Evolutionary conservation across 2,797 vertebrate genomes (phyloP).

Genomic region (Acanthopagrus latus): DNA sequence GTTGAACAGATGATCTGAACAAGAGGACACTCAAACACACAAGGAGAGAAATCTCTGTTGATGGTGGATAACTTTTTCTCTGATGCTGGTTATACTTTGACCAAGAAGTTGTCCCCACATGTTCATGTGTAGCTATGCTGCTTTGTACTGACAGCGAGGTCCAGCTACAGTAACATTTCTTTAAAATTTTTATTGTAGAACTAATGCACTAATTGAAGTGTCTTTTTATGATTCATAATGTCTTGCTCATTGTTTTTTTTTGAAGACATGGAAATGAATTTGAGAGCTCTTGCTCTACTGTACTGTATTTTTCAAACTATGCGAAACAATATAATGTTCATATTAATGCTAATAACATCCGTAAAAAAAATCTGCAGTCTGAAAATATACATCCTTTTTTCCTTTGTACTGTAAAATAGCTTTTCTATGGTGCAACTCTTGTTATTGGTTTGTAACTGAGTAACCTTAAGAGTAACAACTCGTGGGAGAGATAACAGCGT

Average conservation of each 20-base stretch:
- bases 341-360: conserved; percentile 78
- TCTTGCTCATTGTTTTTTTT: conserved; percentile 52
- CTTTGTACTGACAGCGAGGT: conserved; percentile 49
- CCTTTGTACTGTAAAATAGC: conserved; percentile 85
- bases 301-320: conserved; percentile 47
- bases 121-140: conserved; percentile 45
- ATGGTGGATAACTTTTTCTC: conserved; percentile 54
- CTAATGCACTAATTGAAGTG: conserved; percentile 49
- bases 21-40: conserved; percentile 68
- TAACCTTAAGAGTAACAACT: conserved; percentile 72
- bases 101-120: conserved; percentile 26
- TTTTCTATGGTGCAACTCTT: conserved; percentile 79
- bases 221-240: conserved; percentile 25
- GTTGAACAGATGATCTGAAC: conserved; percentile 60
- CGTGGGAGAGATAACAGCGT: conserved; percentile 60
- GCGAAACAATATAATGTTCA: conserved; percentile 78
- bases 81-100: conserved; percentile 49
- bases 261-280: conserved; percentile 53
- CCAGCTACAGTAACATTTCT: conserved; percentile 35
- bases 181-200: conserved; percentile 30
- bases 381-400: conserved; percentile 88
- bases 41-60: conserved; percentile 63
- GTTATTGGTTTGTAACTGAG: conserved; percentile 76
- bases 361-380: conserved; percentile 85
- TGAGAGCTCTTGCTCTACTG: conserved; percentile 44